Evolutionary conservation across 2,888 invertebrate genomes (phyloP).

Genomic region (Monopis laevigella): DNA sequence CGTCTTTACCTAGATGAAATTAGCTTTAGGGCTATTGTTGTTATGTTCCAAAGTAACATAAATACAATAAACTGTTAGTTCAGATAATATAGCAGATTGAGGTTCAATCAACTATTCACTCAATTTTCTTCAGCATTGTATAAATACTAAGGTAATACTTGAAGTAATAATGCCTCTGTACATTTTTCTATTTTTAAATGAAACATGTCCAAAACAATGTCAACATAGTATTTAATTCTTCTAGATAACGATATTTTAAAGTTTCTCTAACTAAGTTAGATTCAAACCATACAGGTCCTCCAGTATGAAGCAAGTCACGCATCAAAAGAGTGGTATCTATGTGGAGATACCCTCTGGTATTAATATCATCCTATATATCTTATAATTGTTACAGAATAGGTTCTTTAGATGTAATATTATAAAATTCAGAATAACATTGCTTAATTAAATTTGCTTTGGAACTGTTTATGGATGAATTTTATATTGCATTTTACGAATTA

Average conservation of each 20-base stretch:
- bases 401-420: slow-evolving; percentile 78
- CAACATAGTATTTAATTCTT: slow-evolving; percentile 83
- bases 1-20: slow-evolving; percentile 69
- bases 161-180: slow-evolving; percentile 79
- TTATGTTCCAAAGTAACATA: slow-evolving; percentile 74
- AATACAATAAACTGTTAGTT: slow-evolving; percentile 77
- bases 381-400: slow-evolving; percentile 80
- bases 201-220: slow-evolving; percentile 86
- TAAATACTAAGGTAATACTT: slow-evolving; percentile 79
- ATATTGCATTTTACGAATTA: slow-evolving; percentile 89
- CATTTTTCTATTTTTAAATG: slow-evolving; percentile 90
- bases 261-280: slow-evolving; percentile 80
- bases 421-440: slow-evolving; percentile 66
- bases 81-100: slow-evolving; percentile 79
- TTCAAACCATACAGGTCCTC: slow-evolving; percentile 90
- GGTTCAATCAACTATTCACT: slow-evolving; percentile 79
- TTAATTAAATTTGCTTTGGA: slow-evolving; percentile 75
- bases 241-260: slow-evolving; percentile 74
- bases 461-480: slow-evolving; percentile 83
- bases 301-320: slow-evolving; percentile 84
- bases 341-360: slow-evolving; percentile 83
- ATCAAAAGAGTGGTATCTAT: slow-evolving; percentile 83
- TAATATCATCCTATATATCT: slow-evolving; percentile 76
- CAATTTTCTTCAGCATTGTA: slow-evolving; percentile 74
- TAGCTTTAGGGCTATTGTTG: slow-evolving; percentile 48